Evolutionary conservation across 2,888 invertebrate genomes (phyloP), one percentile per base, ranked within the genome.

Genomic region (Synanthedon andrenaeformis): DNA sequence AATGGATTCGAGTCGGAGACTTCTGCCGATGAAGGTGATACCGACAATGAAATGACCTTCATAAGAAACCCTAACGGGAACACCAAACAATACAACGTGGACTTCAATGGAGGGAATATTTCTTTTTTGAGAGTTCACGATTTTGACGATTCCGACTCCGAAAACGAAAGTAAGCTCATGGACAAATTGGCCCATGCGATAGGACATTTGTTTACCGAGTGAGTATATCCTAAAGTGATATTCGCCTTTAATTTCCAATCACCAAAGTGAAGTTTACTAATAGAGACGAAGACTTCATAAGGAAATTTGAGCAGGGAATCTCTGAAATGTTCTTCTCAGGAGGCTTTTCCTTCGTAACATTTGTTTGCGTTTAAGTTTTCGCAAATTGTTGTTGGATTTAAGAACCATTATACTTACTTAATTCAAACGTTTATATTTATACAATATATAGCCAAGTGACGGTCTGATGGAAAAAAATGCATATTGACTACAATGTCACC

Each of bases 191-290:
- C 92, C 0, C 90, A 90, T 52, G 92, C 92, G n/a, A 92, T 93
- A 58, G 91, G 92, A 13, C 93, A 93, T 80, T 78, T 95, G 56
- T 94, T 95, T 76, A 93, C 93, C 54, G 93, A 91, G 91, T 92
- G 79, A 84, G 84, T 75, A 12, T 13, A 23, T 23, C 4, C 42
- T 50, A 10, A 17, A 13, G 6, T 42, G 11, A 42, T 42, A 42
- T 42, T 42, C 12, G 42, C 14, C 45, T 45, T 13, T 13, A 35
- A 35, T 35, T 35, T 0, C 35, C 10, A 35, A 4, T 23, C 5
- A 23, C 3, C 23, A 23, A n/a, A 3, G 23, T 23, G 23, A 3
- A 23, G 23, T 23, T 1, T 23, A 23, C 23, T 23, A 23, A 23
- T 23, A 23, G 23, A 23, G 28, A 28, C 6, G 28, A 28, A 28